These are phyloP conservation scores for Magallana gigas DNA, from an alignment of 1,140 invertebrate species.

Conservation along the genomic window DNA sequence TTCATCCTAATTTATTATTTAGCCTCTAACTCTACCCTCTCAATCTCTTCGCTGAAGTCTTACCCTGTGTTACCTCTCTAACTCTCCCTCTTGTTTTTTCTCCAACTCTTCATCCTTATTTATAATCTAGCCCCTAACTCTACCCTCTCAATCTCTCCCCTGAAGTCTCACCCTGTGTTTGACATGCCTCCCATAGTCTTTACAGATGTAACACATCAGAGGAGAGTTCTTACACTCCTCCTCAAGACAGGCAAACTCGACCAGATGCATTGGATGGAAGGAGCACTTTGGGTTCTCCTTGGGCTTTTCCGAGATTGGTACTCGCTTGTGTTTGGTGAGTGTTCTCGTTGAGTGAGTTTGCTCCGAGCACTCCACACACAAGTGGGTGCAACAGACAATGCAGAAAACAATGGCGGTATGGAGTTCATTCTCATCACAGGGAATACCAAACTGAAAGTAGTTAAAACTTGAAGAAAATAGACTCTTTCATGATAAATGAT, in stretches of 20 bases:
- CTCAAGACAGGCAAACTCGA: conserved; percentile 84
- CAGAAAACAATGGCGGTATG: conserved; percentile 84
- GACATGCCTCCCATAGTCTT: conserved; percentile 83
- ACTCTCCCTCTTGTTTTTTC: too few species aligned
- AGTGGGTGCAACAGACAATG: conserved; percentile 82
- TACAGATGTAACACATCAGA: conserved; percentile 84
- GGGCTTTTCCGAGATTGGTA: conserved; percentile 84
- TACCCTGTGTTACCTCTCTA: conserved; percentile 80
- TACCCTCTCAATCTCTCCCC: not conserved
- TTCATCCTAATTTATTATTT: too few species aligned
- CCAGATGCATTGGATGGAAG: conserved; percentile 82
- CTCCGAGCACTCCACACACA: conserved; percentile 83
- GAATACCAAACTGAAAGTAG: conserved; percentile 79
- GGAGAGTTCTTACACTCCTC: conserved; percentile 81
- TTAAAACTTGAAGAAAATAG: too few species aligned
- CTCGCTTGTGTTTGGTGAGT: conserved; percentile 82
- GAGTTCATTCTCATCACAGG: conserved; percentile 83
- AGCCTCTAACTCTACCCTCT: too few species aligned
- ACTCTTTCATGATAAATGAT: too few species aligned
- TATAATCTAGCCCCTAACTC: too few species aligned
- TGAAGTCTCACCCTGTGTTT: conserved; percentile 80
- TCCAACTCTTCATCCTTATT: too few species aligned
- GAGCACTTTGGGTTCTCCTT: conserved; percentile 83
- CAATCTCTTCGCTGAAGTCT: not conserved
- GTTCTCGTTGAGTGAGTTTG: conserved; percentile 83